Base-by-base conservation (phyloP, 2,797 vertebrate genomes). In the Microctenopoma steveboyesi region DNA sequence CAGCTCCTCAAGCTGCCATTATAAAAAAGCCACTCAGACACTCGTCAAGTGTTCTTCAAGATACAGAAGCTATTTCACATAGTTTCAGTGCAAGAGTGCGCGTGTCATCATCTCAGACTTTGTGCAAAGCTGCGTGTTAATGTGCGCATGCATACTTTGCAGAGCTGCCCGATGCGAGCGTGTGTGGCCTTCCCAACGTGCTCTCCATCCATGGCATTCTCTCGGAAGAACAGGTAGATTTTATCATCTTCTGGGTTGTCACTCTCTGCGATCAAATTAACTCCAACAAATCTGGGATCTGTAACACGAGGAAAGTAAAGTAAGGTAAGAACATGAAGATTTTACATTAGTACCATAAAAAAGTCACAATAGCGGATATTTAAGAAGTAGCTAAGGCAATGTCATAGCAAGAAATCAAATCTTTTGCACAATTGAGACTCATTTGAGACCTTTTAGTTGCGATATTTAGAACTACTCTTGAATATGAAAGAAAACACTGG, bases 201-300 rank as follows among this genome's bases (percentile, higher is more conserved):
- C 71, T 99, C 98, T 62, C 97, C 98, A 64, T 99, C 98, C 58
- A 99, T 97, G 0, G 97, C 98, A 7, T 95, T 98, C 91, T 99
- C 98, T 72, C 97, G 95, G 89, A 99, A 99, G 94, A 99, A 98
- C 85, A 98, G 93, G 90, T 98, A 99, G 67, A 99, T 95, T 94
- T 99, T 99, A 88, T 99, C 97, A 50, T 99, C 98, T 87, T 99
- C 98, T 52, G 96, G 96, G 75, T 99, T 98, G 92, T 99, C 97
- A 0, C 96, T 99, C 89, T 99, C 97, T 16, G 97, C 96, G 82
- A 99, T 96, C 79, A 95, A 93, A 81, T 98, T 95, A 59, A 96
- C 95, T 35, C 96, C 93, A 59, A 99, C 88, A 85, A 99, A 99
- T 65, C 96, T 94, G 25, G 98, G 98, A 89, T 99, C 98, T 99